Percentiles rank a stretch among this genome's conserved stretches.
Conservation (phyloP, 2,113 vertebrate species). For the Apeltes quadracus region DNA sequence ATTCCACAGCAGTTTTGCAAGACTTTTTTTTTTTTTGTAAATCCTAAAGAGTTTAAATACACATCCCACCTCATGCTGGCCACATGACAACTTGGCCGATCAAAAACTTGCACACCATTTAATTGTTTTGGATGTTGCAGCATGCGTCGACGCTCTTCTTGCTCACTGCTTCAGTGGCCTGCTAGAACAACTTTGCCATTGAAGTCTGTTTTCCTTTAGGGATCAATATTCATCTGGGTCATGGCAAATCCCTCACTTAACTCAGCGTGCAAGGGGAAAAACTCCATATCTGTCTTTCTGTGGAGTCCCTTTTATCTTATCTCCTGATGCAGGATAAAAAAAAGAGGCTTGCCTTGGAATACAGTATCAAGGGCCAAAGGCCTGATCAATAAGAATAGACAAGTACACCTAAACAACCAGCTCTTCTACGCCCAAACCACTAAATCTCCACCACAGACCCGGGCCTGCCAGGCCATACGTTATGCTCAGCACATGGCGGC, state of each 20-base stretch:
- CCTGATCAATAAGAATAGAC: constrained; percentile 53
- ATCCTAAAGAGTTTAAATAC: constrained; percentile 79
- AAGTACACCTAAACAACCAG: constrained; percentile 49
- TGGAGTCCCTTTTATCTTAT: constrained; percentile 40
- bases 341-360: constrained; percentile 23
- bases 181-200: constrained; percentile 40
- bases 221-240: constrained; percentile 64
- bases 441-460: constrained; percentile 54
- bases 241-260: constrained; percentile 65
- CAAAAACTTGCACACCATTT: constrained; percentile 13
- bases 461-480: constrained; percentile 48
- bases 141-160: constrained; percentile 32
- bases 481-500: constrained; percentile 38
- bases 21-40: constrained; percentile 68
- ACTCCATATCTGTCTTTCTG: constrained; percentile 22
- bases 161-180: constrained; percentile 32
- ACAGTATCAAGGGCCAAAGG: constrained; percentile 45
- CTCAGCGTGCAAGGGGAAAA: constrained; percentile 31
- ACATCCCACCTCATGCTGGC: constrained; percentile 74
- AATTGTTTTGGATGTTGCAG: neutral
- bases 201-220: constrained; percentile 57
- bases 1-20: constrained; percentile 80
- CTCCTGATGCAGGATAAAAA: constrained; percentile 31
- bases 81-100: constrained; percentile 54
- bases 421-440: constrained; percentile 11